phyloP scores from a whole-genome alignment of 2,797 vertebrate species.

The Chaunax sp. region DNA sequence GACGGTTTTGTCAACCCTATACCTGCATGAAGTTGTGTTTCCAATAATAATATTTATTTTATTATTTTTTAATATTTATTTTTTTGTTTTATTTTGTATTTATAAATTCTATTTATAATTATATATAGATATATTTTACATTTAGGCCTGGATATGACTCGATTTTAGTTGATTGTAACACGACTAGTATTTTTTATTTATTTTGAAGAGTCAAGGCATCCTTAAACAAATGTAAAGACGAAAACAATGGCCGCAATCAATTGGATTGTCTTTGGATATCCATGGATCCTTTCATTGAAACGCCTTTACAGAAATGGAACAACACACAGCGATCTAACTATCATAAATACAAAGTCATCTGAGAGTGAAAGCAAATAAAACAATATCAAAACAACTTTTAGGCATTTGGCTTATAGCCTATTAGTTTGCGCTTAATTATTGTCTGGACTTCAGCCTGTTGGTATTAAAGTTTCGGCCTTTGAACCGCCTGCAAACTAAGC shows the following conservation, averaged over 20 bases:
- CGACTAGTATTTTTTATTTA: background rate
- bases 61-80: too few relatives aligned
- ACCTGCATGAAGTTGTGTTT: background rate
- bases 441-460: conserved; percentile 20
- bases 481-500: conserved; percentile 64
- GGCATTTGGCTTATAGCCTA: background rate
- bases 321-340: background rate
- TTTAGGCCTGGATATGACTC: too few relatives aligned
- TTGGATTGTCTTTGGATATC: background rate
- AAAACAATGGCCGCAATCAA: background rate
- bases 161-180: conserved; percentile 1
- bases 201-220: background rate
- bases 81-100: too few relatives aligned
- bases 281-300: background rate
- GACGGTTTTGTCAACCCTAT: background rate
- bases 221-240: background rate
- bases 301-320: background rate
- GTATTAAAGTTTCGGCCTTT: conserved; percentile 44
- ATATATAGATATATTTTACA: too few relatives aligned
- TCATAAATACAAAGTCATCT: background rate
- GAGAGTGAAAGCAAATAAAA: background rate
- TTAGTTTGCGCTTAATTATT: conserved; percentile 15
- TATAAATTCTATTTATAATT: too few relatives aligned
- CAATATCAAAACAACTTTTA: background rate
- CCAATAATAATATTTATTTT: background rate